phyloP scores from a whole-genome alignment of 1,140 invertebrate species.

The Dinoponera quadriceps region DNA sequence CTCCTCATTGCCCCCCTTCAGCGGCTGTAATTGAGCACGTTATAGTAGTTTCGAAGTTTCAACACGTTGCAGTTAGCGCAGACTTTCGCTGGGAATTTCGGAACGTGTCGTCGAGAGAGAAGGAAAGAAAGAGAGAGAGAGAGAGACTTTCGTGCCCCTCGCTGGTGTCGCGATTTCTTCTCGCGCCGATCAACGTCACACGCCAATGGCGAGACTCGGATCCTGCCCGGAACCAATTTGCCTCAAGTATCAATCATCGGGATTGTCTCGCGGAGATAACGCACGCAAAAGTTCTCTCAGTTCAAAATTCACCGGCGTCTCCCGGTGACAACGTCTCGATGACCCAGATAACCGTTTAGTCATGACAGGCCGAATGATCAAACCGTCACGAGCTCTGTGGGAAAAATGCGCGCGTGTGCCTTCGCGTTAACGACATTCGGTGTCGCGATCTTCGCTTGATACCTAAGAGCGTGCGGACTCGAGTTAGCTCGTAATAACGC shows the following conservation, averaged over 20 bases:
- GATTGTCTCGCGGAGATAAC: slow-evolving; percentile 25
- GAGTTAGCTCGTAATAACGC: background rate
- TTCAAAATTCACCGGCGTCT: too few relatives aligned
- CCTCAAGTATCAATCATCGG: slow-evolving; percentile 18
- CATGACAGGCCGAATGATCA: background rate
- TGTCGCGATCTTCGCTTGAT: background rate
- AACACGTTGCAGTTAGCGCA: slow-evolving; percentile 14
- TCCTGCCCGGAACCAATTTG: background rate
- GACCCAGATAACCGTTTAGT: background rate
- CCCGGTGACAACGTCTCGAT: too few relatives aligned
- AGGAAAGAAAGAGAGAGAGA: too few relatives aligned
- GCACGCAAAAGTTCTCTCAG: background rate
- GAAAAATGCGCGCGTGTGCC: too few relatives aligned
- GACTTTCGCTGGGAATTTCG: slow-evolving; percentile 27
- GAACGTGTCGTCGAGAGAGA: slow-evolving; percentile 28
- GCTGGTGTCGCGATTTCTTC: slow-evolving; percentile 6
- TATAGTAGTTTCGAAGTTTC: slow-evolving; percentile 17
- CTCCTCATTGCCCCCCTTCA: background rate
- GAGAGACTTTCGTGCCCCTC: slow-evolving; percentile 4
- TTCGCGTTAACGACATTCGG: background rate
- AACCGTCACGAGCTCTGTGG: too few relatives aligned
- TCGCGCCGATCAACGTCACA: background rate
- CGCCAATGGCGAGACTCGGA: background rate
- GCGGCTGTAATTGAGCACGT: background rate
- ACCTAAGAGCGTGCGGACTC: background rate